These are phyloP conservation scores for Helobdella robusta DNA, from an alignment of 2,888 invertebrate genomes.

Conservation along the genomic window DNA sequence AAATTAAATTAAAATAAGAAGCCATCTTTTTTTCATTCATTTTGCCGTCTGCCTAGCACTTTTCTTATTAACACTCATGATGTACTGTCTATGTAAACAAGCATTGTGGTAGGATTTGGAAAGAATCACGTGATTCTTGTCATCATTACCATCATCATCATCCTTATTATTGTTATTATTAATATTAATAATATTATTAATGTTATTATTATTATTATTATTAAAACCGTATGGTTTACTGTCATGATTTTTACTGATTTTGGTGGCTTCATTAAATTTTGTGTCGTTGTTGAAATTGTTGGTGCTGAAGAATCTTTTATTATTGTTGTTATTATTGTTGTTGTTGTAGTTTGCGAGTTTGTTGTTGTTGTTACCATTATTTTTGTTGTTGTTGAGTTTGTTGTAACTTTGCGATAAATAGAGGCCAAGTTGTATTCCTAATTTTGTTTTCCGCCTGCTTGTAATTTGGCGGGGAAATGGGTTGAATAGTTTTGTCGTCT, in stretches of 20 bases:
- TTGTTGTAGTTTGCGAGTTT: no score
- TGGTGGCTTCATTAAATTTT: background rate
- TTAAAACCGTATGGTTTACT: background rate
- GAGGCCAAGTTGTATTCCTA: conserved; percentile 45
- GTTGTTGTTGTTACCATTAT: no score
- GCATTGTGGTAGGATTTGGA: no score
- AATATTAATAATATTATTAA: background rate
- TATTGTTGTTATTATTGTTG: background rate
- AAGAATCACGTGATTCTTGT: background rate
- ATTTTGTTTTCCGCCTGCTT: conserved; percentile 42
- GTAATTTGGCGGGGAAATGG: conserved; percentile 45
- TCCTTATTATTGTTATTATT: background rate
- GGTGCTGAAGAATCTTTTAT: background rate
- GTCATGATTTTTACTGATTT: background rate
- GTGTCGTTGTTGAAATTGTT: background rate
- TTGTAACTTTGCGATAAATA: conserved; percentile 36
- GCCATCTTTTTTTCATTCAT: background rate
- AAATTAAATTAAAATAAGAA: background rate
- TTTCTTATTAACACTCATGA: background rate
- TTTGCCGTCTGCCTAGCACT: background rate
- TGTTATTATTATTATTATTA: background rate
- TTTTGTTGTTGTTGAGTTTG: no score
- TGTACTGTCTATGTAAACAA: background rate
- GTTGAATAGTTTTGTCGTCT: conserved; percentile 38
- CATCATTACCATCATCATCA: background rate